Evolutionary conservation across 2,113 vertebrate species (phyloP).

Genomic region (Choloepus hoffmanni): DNA sequence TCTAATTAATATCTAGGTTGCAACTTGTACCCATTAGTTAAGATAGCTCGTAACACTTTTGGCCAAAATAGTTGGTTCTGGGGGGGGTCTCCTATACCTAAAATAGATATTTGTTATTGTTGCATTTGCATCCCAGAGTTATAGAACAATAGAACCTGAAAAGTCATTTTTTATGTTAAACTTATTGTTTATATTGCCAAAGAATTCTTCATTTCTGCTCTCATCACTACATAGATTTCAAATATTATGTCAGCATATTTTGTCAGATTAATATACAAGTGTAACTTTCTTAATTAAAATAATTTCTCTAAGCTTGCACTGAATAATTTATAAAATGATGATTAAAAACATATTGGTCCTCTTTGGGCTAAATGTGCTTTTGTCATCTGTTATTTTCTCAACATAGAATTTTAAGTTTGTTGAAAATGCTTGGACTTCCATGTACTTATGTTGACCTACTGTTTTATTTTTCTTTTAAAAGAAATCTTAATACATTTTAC

Average conservation of each 20-base stretch:
- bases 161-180: slow-evolving; percentile 45
- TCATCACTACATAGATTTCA: slow-evolving; percentile 52
- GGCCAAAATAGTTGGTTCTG: background rate
- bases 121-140: background rate
- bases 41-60: slow-evolving; percentile 37
- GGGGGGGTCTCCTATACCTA: background rate
- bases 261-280: slow-evolving; percentile 61
- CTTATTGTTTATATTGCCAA: slow-evolving; percentile 19
- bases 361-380: slow-evolving; percentile 61
- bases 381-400: slow-evolving; percentile 54
- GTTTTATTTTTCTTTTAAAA: slow-evolving; percentile 56
- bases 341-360: slow-evolving; percentile 65
- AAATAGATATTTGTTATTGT: slow-evolving; percentile 2
- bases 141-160: background rate
- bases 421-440: slow-evolving; percentile 65
- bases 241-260: slow-evolving; percentile 59
- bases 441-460: slow-evolving; percentile 48
- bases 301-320: slow-evolving; percentile 51
- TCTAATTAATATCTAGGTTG: background rate
- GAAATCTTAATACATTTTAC: slow-evolving; percentile 38
- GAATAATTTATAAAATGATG: slow-evolving; percentile 69
- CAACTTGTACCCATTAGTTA: background rate
- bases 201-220: slow-evolving; percentile 57
- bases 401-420: slow-evolving; percentile 51
- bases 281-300: slow-evolving; percentile 74